Evolutionary conservation across 2,113 vertebrate genomes (phyloP), one percentile per base, ranked within the genome.

Genomic region (Machaerirhynchus nigripectus): DNA sequence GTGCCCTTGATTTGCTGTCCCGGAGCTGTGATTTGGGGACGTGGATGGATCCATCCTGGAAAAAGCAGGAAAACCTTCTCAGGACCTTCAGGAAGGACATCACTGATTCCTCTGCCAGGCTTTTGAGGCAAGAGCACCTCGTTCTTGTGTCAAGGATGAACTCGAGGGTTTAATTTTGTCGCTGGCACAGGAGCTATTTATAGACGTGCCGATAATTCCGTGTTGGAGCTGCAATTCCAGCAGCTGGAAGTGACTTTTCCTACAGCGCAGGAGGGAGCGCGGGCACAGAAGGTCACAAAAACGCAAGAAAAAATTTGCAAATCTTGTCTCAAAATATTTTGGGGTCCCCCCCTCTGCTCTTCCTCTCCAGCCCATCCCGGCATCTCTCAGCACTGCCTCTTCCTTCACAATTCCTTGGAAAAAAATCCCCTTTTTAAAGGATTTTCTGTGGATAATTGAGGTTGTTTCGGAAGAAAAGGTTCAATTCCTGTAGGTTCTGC

Each of bases 141-240:
- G 1, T 75, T 75, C 71, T 50, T 27, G 39, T 75, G 64, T 73
- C 94, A 90, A 70, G 89, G 87, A 71, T 78, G 90, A 89, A 63
- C 65, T 65, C 14, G 22, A 64, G 89, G n/a, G 76, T 94, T 93
- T 95, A n/a, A 84, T 91, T 91, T 91, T 53, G 73, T 67, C 31
- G 8, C 92, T 84, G 81, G 60, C 88, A 65, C 60, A 22, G 63
- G 60, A 92, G 50, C 60, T 96, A 86, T 95, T 96, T 90, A 77
- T 90, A 84, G 89, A 6, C 17, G 8, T 1, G 1, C 75, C 35
- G 2, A 7, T 81, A 85, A 50, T 67, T 94, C 91, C 23, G 40
- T 50, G 82, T 15, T 14, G 52, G 55, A 87, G 49, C 87, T 22
- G 78, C 78, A 30, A 53, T 91, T 93, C 69, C n/a, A 28, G 55